Percentiles rank a stretch among this genome's conserved stretches.
These are phyloP conservation scores for Lathamus discolor DNA, from an alignment of 2,113 vertebrate genomes.

Conservation along the genomic window DNA sequence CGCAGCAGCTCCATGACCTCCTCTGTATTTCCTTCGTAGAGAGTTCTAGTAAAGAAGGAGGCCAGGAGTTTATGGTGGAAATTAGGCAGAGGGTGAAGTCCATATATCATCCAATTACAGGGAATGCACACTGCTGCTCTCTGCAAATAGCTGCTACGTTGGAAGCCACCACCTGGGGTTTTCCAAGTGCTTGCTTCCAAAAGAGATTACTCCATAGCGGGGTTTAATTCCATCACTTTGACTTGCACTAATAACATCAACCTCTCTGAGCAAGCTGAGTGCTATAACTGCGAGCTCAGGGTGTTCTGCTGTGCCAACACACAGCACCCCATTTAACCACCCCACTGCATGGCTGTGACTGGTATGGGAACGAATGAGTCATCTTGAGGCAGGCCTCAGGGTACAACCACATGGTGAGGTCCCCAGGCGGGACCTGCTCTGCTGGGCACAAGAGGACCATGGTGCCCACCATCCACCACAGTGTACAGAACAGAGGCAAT, in stretches of 20 bases:
- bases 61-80: background rate
- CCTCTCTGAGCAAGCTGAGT: rapidly evolving
- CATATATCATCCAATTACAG: rapidly evolving
- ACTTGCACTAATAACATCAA: background rate
- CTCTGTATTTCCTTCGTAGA: background rate
- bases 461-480: background rate
- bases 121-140: background rate
- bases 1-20: background rate
- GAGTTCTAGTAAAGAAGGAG: background rate
- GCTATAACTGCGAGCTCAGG: background rate
- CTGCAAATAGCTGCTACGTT: background rate
- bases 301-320: background rate
- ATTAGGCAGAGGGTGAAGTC: background rate
- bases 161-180: background rate
- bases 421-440: background rate
- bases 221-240: background rate
- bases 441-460: background rate
- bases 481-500: background rate
- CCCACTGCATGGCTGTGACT: background rate
- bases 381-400: background rate
- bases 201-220: background rate
- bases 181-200: background rate
- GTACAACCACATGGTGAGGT: background rate
- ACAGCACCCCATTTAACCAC: background rate
- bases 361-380: background rate